These are phyloP conservation scores for Meda fulgida DNA, from an alignment of 2,797 vertebrate genomes.

Conservation along the genomic window DNA sequence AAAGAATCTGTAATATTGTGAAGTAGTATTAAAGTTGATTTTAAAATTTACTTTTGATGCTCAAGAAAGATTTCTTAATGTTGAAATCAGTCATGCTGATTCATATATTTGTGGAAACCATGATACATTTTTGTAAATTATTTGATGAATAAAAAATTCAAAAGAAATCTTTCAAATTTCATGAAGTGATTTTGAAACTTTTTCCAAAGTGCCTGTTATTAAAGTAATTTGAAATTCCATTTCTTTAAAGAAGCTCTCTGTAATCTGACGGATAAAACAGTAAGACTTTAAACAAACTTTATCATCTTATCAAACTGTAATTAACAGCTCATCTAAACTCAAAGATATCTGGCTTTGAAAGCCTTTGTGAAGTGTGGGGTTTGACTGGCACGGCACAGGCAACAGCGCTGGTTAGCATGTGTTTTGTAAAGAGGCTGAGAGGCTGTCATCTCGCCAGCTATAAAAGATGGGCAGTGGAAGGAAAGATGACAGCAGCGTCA, in stretches of 20 bases:
- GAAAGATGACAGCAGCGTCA: slow-evolving; percentile 66
- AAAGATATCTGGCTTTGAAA: slow-evolving; percentile 15
- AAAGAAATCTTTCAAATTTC: neutral
- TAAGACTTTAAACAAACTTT: neutral
- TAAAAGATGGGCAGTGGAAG: slow-evolving; percentile 62
- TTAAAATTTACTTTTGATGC: too few species aligned
- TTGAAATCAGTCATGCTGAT: neutral
- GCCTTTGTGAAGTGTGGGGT: slow-evolving; percentile 35
- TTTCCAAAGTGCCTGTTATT: neutral
- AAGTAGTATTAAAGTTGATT: neutral
- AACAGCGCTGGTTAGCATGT: slow-evolving; percentile 65
- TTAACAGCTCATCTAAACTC: slow-evolving; percentile 13
- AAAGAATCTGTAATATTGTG: neutral
- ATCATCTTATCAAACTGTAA: slow-evolving; percentile 14
- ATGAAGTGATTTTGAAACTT: neutral
- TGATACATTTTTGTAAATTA: neutral
- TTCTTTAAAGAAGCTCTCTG: neutral
- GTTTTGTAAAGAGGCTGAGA: slow-evolving; percentile 52
- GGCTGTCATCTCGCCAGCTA: slow-evolving; percentile 57
- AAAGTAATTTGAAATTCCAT: too few species aligned
- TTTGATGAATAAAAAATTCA: neutral
- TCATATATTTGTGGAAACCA: neutral
- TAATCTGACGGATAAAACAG: neutral
- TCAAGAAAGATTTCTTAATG: neutral
- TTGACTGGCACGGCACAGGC: slow-evolving; percentile 59